Evolutionary conservation across 1,140 invertebrate genomes (phyloP), one percentile per base, ranked within the genome.

Genomic region (Pseudomyrmex concolor): DNA sequence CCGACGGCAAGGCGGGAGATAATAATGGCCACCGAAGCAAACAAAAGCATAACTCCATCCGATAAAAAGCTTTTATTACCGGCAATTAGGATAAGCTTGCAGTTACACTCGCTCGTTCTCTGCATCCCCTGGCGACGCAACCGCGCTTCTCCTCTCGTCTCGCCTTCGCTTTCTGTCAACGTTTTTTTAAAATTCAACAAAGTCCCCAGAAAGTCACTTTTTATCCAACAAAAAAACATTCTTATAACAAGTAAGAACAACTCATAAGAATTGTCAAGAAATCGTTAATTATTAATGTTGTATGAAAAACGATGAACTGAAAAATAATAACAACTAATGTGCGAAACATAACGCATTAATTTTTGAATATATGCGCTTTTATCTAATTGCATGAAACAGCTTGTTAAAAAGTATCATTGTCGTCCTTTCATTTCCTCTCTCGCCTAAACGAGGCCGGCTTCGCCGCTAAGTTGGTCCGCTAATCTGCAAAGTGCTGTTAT

Each of bases 11-110:
- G 64, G 45, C 59, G 60, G 83, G 85, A 89, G 88, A 89, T 89
- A 89, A 85, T 87, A 72, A 81, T 51, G 73, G 76, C 59, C 59
- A 84, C 82, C 73, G 63, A 89, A 86, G 73, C 88, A 83, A 89
- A 90, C 91, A 87, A 81, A 90, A 90, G 86, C 87, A 86, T 90
- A 92, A 92, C 88, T 91, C 87, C 87, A 86, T 25, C 90, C 86
- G 88, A 90, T 89, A 90, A 90, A 89, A 90, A 90, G 83, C 89
- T 87, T 90, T 90, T 90, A 90, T 90, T 90, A 83, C 89, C 73
- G 74, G 89, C 89, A 90, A 90, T 90, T 90, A 90, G 89, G 89
- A 90, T 90, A 90, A 90, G 89, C 89, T 84, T 66, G 66, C 80
- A 62, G 74, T 48, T 66, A 64, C 66, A 62, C 34, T 34, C 66